phyloP scores from a whole-genome alignment of 2,797 vertebrate species.

The Eleutherodactylus coqui region DNA sequence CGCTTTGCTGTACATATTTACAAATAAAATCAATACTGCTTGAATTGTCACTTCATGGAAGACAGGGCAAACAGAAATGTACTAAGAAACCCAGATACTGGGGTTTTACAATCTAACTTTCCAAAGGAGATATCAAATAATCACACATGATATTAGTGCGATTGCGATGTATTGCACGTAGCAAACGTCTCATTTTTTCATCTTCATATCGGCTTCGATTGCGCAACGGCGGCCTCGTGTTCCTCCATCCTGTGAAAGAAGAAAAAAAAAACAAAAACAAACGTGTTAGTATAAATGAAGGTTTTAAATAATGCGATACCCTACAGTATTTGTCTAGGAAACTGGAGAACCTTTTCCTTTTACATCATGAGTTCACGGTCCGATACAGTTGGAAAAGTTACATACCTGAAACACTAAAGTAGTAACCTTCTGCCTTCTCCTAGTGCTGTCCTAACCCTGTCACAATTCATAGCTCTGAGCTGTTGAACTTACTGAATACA shows the following conservation, averaged over 20 bases:
- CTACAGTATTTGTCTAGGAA: neutral
- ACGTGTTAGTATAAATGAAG: constrained; percentile 46
- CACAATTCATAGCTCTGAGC: constrained; percentile 38
- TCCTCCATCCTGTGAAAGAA: constrained; percentile 88
- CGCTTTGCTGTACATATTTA: constrained; percentile 43
- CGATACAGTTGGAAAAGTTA: neutral
- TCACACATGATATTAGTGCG: neutral
- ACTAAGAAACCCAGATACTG: constrained; percentile 33
- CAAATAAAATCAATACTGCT: constrained; percentile 43
- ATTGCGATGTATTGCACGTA: neutral
- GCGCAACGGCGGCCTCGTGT: constrained; percentile 97
- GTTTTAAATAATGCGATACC: neutral
- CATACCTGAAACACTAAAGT: constrained; percentile 56
- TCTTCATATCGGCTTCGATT: constrained; percentile 99
- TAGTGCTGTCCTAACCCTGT: constrained; percentile 51
- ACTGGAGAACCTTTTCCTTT: neutral
- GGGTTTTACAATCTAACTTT: neutral
- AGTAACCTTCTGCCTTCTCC: constrained; percentile 42
- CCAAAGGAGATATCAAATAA: neutral
- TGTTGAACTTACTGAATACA: constrained; percentile 14
- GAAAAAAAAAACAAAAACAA: constrained; percentile 61
- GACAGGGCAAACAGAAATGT: constrained; percentile 22
- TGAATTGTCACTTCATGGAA: constrained; percentile 29
- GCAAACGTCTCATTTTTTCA: constrained; percentile 91
- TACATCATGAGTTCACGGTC: neutral